Evolutionary conservation across 2,113 vertebrate genomes (phyloP), one percentile per base, ranked within the genome.

Genomic region (Pygoscelis adeliae): DNA sequence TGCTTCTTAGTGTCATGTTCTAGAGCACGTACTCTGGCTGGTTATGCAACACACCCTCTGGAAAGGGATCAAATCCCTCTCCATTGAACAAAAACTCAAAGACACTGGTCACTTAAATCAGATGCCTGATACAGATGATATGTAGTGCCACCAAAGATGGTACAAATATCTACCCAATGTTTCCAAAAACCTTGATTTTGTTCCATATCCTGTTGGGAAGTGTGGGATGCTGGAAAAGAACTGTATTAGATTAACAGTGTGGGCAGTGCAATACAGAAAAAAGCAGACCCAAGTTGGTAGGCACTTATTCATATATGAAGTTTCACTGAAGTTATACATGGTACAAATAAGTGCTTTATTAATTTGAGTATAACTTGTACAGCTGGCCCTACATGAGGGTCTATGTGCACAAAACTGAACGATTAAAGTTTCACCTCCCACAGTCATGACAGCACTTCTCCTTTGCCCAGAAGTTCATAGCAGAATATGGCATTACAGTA

Each of bases 11-110:
- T 1, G 1, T n/a, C 63, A 76, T 11, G 17, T 44, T 76, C 30
- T 32, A 23, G 29, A 87, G 19, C 17, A 46, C 0, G 0, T 36
- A 29, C 11, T 91, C 73, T 8, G 10, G 6, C 20, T 87, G 29
- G 1, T 72, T 58, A 21, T 71, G 16, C 46, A 81, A 65, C 23
- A 83, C 8, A 65, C 4, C 3, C 7, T 30, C 30, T 52, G 25
- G 36, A 83, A 91, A 83, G 8, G 5, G 23, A 61, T 18, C 5
- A 91, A 87, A 91, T 50, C 17, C 17, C 22, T n/a, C 56, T 82
- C n/a, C 8, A 5, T 13, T 66, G 47, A 58, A 32, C 18, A 59
- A 65, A 84, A 70, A 1, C 12, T 62, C 34, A 25, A 46, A 38
- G 13, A 22, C 21, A n/a, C 8, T 30, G 22, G 29, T 63, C 47